Evolutionary conservation across 2,113 vertebrate species (phyloP).

Genomic region (Rhinolophus sinicus): DNA sequence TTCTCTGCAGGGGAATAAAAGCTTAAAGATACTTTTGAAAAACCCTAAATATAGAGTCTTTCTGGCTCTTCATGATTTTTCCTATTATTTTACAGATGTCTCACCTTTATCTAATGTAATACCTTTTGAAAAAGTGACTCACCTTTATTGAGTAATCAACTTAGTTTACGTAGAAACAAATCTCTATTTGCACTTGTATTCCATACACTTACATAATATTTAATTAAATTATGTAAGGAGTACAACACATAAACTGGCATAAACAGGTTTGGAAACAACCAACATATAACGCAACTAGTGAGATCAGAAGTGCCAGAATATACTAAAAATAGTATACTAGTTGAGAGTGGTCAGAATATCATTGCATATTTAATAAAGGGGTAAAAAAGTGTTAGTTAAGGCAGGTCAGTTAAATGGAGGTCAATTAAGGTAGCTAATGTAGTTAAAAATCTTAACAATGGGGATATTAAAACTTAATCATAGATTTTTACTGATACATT

Average conservation of each 20-base stretch:
- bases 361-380: constrained; percentile 9
- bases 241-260: background rate
- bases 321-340: background rate
- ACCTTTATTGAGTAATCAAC: background rate
- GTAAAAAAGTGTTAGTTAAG: background rate
- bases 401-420: background rate
- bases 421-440: background rate
- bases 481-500: constrained; percentile 49
- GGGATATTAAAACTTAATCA: background rate
- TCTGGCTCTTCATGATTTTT: background rate
- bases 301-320: constrained; percentile 4
- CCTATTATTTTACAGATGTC: constrained; percentile 24
- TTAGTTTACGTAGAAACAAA: background rate
- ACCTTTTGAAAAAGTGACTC: constrained; percentile 29
- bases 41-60: background rate
- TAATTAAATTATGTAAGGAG: background rate
- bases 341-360: background rate
- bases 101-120: constrained; percentile 28
- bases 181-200: background rate
- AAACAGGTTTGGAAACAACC: constrained; percentile 20
- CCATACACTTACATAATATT: background rate
- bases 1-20: constrained; percentile 39
- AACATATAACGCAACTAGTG: background rate
- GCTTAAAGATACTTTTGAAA: constrained; percentile 42
- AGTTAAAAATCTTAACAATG: constrained; percentile 55